Conservation (phyloP, 2,113 vertebrate species). For the Psilopogon haemacephalus region DNA sequence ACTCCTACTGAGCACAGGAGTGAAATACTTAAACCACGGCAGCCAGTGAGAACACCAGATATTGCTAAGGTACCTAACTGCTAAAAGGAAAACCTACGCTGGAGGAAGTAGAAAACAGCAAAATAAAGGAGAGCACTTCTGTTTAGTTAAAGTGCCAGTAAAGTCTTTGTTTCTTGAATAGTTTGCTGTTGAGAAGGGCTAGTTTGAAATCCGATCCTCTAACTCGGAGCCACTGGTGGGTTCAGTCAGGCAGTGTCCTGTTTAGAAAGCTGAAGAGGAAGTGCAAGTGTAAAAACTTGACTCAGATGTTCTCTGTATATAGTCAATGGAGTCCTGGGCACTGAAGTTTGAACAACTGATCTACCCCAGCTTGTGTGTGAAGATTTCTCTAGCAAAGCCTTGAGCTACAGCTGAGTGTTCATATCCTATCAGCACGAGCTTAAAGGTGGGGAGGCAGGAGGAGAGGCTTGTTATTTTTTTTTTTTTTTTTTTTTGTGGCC, state of each 20-base stretch:
- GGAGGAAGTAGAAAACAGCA: background rate
- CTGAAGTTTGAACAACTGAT: background rate
- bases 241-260: background rate
- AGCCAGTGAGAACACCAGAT: background rate
- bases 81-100: background rate
- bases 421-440: background rate
- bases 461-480: background rate
- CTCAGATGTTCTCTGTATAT: background rate
- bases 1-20: slow-evolving; percentile 9
- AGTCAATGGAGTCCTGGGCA: background rate
- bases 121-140: slow-evolving; percentile 26
- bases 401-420: background rate
- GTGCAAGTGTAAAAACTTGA: background rate
- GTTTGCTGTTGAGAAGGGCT: background rate
- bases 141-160: background rate
- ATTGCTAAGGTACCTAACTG: slow-evolving; percentile 8
- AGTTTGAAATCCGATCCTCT: background rate
- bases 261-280: background rate
- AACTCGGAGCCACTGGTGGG: background rate
- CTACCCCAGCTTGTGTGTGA: background rate
- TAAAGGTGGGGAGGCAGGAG: background rate
- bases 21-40: slow-evolving; percentile 35
- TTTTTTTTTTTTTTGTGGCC: too few relatives aligned
- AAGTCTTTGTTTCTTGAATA: background rate
- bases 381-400: background rate